These are phyloP conservation scores for Caiman crocodilus DNA, from an alignment of 2,797 vertebrate genomes.

Conservation along the genomic window DNA sequence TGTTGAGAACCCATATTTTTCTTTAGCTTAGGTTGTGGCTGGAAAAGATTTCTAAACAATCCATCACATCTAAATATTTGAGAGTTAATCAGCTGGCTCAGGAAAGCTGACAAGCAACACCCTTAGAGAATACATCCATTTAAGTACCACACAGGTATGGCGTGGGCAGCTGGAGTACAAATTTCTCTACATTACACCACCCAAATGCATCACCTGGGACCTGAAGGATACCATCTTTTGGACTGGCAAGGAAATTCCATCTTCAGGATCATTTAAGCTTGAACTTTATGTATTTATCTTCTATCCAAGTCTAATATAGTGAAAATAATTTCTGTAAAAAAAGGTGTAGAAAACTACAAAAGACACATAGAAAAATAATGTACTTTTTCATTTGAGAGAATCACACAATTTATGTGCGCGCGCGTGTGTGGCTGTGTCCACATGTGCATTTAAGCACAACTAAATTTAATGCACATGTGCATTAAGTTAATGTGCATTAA, in stretches of 20 bases:
- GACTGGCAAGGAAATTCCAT: background rate
- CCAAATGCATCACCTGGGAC: background rate
- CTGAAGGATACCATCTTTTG: background rate
- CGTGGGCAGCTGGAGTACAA: background rate
- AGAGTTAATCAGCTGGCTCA: background rate
- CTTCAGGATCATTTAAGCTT: background rate
- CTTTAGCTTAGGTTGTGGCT: accelerated
- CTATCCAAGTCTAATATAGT: background rate
- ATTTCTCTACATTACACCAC: background rate
- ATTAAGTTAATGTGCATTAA: too few species aligned
- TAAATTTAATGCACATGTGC: too few species aligned
- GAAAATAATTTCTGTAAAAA: background rate
- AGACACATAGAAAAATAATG: background rate
- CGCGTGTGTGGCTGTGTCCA: too few species aligned
- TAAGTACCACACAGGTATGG: background rate
- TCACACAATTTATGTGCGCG: background rate
- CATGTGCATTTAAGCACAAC: too few species aligned
- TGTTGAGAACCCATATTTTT: too few species aligned
- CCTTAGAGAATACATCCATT: background rate
- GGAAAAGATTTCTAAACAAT: background rate
- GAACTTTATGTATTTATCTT: background rate
- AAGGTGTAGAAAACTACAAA: background rate
- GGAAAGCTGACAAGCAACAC: background rate
- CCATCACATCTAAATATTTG: background rate
- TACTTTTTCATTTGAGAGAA: background rate